Evolutionary conservation across 2,888 invertebrate species (phyloP).

Genomic region (Drosophila paranaensis): DNA sequence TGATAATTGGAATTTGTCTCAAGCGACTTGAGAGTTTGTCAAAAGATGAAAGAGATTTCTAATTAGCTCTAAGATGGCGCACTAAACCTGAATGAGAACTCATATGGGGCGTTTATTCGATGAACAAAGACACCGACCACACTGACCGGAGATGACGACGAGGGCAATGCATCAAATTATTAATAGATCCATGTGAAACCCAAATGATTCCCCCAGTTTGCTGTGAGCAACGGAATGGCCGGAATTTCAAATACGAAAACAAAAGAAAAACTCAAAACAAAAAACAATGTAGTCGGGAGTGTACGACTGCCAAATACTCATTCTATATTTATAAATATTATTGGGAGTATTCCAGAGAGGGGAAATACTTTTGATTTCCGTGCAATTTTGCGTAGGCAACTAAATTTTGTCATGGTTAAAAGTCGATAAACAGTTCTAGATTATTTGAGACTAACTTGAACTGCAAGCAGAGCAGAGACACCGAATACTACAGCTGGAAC

Average conservation of each 20-base stretch:
- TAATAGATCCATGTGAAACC: conserved; percentile 53
- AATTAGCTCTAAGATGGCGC: conserved; percentile 24
- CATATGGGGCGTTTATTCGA: conserved; percentile 12
- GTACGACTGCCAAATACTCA: not conserved
- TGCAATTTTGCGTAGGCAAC: not conserved
- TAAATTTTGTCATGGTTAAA: too few species aligned
- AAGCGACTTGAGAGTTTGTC: conserved; percentile 6
- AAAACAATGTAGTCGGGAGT: not conserved
- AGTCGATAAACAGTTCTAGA: not conserved
- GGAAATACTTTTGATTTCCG: not conserved
- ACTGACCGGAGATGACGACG: conserved; percentile 39
- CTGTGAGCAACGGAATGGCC: conserved; percentile 38
- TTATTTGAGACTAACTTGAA: not conserved
- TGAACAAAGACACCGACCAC: conserved; percentile 21
- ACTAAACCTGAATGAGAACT: conserved; percentile 1
- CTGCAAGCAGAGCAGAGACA: not conserved
- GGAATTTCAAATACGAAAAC: conserved; percentile 45
- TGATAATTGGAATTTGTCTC: conserved; percentile 1
- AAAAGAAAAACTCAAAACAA: conserved; percentile 5
- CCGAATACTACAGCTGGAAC: not conserved
- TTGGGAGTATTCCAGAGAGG: not conserved
- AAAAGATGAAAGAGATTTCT: conserved; percentile 42
- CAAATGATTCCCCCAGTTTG: conserved; percentile 25
- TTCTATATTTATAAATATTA: not conserved
- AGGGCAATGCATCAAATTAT: conserved; percentile 68